Percentiles rank a stretch among this genome's conserved stretches.
These are phyloP conservation scores for Scrobipalpa costella DNA, from an alignment of 2,888 invertebrate species.

Conservation along the genomic window DNA sequence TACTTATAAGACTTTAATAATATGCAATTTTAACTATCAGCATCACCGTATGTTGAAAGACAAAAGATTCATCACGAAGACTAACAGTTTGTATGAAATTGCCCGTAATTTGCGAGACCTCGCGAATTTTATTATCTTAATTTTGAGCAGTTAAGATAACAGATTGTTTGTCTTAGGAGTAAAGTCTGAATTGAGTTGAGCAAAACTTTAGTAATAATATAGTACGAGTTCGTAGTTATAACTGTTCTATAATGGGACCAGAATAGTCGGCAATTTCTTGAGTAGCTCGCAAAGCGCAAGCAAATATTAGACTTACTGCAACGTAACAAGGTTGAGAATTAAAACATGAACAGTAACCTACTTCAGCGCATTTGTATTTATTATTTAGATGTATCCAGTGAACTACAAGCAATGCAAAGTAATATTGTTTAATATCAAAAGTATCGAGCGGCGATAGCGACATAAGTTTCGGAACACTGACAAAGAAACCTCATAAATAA, in stretches of 20 bases:
- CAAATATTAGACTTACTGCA: neutral
- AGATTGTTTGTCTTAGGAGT: constrained; percentile 41
- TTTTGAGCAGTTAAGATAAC: constrained; percentile 30
- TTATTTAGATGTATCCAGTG: constrained; percentile 19
- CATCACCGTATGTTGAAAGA: neutral
- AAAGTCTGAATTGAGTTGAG: constrained; percentile 58
- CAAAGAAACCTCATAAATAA: constrained; percentile 64
- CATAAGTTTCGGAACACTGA: constrained; percentile 38
- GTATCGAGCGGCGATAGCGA: neutral
- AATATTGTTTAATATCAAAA: constrained; percentile 2
- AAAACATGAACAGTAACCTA: neutral
- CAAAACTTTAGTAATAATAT: constrained; percentile 61
- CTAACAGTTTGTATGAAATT: constrained; percentile 1
- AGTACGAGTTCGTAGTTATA: constrained; percentile 50
- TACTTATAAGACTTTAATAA: no score
- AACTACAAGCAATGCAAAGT: neutral
- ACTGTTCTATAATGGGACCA: constrained; percentile 53
- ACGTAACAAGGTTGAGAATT: neutral
- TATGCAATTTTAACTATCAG: neutral
- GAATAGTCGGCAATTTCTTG: constrained; percentile 32
- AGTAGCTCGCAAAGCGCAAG: neutral
- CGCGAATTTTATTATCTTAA: constrained; percentile 14
- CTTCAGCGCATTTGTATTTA: constrained; percentile 18
- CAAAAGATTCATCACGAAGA: constrained; percentile 1
- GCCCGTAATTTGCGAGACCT: neutral